Conservation (phyloP, 92 coral and sea anemone species). For the Phenganax subtilis region DNA sequence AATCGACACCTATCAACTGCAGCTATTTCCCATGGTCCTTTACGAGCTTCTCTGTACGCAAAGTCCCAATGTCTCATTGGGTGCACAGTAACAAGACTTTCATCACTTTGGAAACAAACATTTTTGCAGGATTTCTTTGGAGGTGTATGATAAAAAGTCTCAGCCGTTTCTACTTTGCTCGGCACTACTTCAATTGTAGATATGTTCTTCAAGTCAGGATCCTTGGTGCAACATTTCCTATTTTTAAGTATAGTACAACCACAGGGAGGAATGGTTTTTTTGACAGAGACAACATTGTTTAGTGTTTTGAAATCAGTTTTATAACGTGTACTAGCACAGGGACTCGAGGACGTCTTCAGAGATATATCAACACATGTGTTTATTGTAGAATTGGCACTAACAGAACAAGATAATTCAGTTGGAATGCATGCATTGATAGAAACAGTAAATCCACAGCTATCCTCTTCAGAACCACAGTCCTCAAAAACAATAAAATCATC, state of each 20-base stretch:
- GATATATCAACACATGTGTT: neutral
- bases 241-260: neutral
- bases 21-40: slow-evolving; percentile 75
- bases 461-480: neutral
- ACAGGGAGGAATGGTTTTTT: neutral
- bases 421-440: neutral
- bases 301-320: neutral
- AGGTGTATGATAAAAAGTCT: neutral
- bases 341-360: neutral
- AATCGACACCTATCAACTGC: slow-evolving; percentile 81
- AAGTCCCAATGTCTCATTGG: slow-evolving; percentile 71
- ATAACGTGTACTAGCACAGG: neutral
- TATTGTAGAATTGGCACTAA: slow-evolving; percentile 6
- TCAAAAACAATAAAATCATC: slow-evolving; percentile 32
- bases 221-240: neutral
- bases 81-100: slow-evolving; percentile 59
- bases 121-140: slow-evolving; percentile 35
- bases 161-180: neutral
- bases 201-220: neutral
- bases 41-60: slow-evolving; percentile 80
- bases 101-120: slow-evolving; percentile 62
- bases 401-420: neutral
- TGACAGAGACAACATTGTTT: neutral
- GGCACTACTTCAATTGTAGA: neutral
- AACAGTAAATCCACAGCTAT: neutral